These are phyloP conservation scores for Prosopocoilus inquinatus DNA, from an alignment of 2,888 invertebrate genomes.

Conservation along the genomic window DNA sequence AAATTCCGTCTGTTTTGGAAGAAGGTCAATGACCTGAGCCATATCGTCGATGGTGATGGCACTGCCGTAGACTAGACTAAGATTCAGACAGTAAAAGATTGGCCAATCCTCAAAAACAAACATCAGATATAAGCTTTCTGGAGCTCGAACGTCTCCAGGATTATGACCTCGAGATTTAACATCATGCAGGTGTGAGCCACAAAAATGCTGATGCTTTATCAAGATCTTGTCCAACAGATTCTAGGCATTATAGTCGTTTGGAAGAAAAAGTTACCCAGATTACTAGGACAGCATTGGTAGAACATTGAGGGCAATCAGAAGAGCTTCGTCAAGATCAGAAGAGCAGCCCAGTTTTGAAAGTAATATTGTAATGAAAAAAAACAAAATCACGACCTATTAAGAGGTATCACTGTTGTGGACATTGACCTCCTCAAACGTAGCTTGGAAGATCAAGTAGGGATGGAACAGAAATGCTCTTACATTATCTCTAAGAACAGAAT, in stretches of 20 bases:
- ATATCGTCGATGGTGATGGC: slow-evolving; percentile 2
- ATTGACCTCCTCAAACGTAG: too few species aligned
- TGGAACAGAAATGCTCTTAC: too few species aligned
- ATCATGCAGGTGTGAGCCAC: slow-evolving; percentile 15
- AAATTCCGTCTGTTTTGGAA: slow-evolving; percentile 6
- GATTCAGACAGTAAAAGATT: slow-evolving; percentile 1
- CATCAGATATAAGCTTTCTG: slow-evolving; percentile 2
- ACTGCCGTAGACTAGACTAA: not conserved
- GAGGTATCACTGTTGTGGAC: too few species aligned
- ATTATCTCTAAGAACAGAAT: too few species aligned
- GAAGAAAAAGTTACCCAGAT: too few species aligned
- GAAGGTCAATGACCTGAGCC: slow-evolving; percentile 5
- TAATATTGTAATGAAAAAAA: not conserved
- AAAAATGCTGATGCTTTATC: not conserved
- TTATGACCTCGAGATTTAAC: slow-evolving; percentile 33
- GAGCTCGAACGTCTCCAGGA: slow-evolving; percentile 28
- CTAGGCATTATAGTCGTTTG: too few species aligned
- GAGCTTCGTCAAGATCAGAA: too few species aligned
- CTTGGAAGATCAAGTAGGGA: too few species aligned
- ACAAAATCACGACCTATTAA: too few species aligned
- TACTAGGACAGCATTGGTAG: too few species aligned
- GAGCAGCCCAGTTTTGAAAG: too few species aligned
- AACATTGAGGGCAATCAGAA: too few species aligned
- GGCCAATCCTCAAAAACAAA: slow-evolving; percentile 6
- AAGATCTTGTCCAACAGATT: not conserved